Base-by-base conservation (phyloP, 2,888 invertebrate genomes). In the Trichopoda pennipes region DNA sequence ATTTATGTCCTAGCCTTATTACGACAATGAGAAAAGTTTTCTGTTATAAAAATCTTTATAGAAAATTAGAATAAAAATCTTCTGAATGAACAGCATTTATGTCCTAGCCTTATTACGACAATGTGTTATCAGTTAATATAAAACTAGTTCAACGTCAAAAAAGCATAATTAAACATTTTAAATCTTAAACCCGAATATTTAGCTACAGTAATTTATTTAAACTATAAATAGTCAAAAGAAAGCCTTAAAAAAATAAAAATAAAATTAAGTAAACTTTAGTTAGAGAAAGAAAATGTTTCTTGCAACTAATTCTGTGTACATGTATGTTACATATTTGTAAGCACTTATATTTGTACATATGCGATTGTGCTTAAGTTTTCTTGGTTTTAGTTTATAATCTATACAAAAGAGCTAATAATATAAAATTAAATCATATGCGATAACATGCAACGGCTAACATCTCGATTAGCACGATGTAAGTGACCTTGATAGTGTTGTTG, bases 381-480 rank as follows among this genome's bases (percentile, higher is more conserved):
- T 47, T 60, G 16, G 16, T 49, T 72, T 64, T 53, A 42, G 38
- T 47, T 38, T 53, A 55, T 17, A 74, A 74, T 55, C 73, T 73
- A 38, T 38, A 69, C 38, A 44, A 49, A 49, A 58, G 28, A 28
- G 23, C 28, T 66, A 72, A 64, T 55, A 35, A 55, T 51, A 75
- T 38, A 55, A 35, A 64, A 80, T 80, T 89, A 89, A 85, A 89
- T 89, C 89, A 89, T 89, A 86, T 89, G 89, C 85, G 89, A 89
- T 86, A 89, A 86, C 88, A 89, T 87, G 86, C 89, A 89, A 87
- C 89, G 89, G 87, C 89, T 89, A 87, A 89, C 89, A 87, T 89
- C 89, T 84, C 89, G 88, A 87, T 89, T 89, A 85, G 89, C 85
- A 86, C 89, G 89, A 87, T 89, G 89, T 86, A 89, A 88, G 85